Evolutionary conservation across 2,797 vertebrate genomes (phyloP).

Genomic region (Ispidina picta): DNA sequence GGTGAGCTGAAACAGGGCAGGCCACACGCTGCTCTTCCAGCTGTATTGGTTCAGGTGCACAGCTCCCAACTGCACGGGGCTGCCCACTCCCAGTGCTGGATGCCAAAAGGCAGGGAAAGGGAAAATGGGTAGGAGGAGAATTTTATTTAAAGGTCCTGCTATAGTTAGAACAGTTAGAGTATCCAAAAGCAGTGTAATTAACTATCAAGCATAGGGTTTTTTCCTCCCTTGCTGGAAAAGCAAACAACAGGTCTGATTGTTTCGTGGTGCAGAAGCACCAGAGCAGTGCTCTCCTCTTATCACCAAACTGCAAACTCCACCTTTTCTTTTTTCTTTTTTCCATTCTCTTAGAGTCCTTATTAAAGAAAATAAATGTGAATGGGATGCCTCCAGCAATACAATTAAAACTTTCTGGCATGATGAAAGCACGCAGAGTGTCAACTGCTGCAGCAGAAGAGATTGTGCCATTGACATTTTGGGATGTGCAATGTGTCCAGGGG

Average conservation of each 20-base stretch:
- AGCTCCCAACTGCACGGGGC: neutral
- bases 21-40: constrained; percentile 23
- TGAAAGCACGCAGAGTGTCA: constrained; percentile 78
- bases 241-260: neutral
- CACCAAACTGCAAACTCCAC: neutral
- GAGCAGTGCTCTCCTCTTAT: neutral
- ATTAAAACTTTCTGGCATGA: constrained; percentile 81
- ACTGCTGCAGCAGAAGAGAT: constrained; percentile 32
- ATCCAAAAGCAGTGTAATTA: neutral
- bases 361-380: constrained; percentile 79
- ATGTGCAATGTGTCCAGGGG: constrained; percentile 28
- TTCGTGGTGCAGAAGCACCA: neutral
- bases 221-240: neutral
- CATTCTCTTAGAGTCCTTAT: neutral
- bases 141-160: constrained; percentile 44
- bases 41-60: constrained; percentile 38
- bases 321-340: neutral
- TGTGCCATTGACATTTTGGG: constrained; percentile 52
- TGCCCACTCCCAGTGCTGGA: neutral
- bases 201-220: neutral
- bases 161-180: neutral
- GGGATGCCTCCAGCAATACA: constrained; percentile 75
- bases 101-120: constrained; percentile 11
- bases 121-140: constrained; percentile 2
- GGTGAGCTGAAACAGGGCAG: constrained; percentile 57